These are phyloP conservation scores for Tor tambroides DNA, from an alignment of 2,113 vertebrate genomes.

Conservation along the genomic window DNA sequence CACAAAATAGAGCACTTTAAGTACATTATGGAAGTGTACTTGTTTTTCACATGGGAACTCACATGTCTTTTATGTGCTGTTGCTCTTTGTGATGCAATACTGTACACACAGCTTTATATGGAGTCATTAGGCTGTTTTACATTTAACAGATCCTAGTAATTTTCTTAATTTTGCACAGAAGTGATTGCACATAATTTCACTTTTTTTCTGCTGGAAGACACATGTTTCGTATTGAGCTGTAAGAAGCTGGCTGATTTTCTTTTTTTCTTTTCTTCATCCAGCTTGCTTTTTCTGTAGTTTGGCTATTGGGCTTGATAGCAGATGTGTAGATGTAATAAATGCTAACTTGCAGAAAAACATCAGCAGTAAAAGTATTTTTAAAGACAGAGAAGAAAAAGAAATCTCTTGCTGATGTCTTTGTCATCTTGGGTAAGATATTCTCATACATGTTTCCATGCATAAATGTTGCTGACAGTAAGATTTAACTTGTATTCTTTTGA, in stretches of 20 bases:
- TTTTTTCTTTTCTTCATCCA: not conserved
- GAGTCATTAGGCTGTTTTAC: not conserved
- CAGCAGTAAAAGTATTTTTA: not conserved
- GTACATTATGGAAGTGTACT: too few species aligned
- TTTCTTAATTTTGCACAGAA: not conserved
- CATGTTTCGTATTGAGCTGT: not conserved
- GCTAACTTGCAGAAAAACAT: not conserved
- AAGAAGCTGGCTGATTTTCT: not conserved
- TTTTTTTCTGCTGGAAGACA: not conserved
- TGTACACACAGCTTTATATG: not conserved
- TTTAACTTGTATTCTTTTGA: not conserved
- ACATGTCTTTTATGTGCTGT: not conserved
- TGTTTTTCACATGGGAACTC: too few species aligned
- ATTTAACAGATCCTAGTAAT: not conserved
- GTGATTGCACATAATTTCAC: slow-evolving; percentile 3
- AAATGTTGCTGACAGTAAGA: not conserved
- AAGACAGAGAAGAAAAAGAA: not conserved
- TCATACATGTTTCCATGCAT: slow-evolving; percentile 12
- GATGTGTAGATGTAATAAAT: not conserved
- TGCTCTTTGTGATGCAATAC: not conserved
- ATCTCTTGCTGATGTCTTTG: not conserved
- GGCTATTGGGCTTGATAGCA: not conserved
- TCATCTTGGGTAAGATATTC: not conserved
- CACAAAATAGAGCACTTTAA: too few species aligned
- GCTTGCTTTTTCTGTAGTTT: slow-evolving; percentile 13